Conservation (phyloP, 1,140 invertebrate species). For the Macrocentrus cingulum region DNA sequence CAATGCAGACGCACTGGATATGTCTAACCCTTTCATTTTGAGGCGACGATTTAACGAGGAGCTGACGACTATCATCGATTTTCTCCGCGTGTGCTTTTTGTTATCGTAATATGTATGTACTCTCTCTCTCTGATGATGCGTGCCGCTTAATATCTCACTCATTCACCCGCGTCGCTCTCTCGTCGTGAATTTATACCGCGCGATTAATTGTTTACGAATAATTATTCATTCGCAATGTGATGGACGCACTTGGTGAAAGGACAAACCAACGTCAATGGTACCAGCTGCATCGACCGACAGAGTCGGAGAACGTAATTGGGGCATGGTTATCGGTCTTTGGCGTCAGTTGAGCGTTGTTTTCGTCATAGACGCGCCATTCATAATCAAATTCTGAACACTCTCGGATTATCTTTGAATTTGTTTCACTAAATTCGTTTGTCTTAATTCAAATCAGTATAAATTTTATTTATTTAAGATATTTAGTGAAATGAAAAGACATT, state of each 20-base stretch:
- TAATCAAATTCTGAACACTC: slow-evolving; percentile 12
- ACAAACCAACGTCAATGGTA: neutral
- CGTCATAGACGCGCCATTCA: slow-evolving; percentile 28
- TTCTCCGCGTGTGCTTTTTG: slow-evolving; percentile 1
- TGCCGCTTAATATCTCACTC: neutral
- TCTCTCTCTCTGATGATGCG: neutral
- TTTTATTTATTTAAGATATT: too few relatives aligned
- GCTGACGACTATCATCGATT: slow-evolving; percentile 19
- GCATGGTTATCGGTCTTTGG: slow-evolving; percentile 27
- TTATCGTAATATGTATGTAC: neutral
- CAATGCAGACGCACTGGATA: neutral
- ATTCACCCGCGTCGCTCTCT: too few relatives aligned
- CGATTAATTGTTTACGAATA: slow-evolving; percentile 8
- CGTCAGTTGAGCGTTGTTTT: slow-evolving; percentile 10
- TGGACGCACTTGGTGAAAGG: slow-evolving; percentile 10
- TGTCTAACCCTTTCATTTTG: slow-evolving; percentile 3
- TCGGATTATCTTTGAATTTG: too few relatives aligned
- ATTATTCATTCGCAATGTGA: slow-evolving; percentile 3
- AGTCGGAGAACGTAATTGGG: slow-evolving; percentile 27
- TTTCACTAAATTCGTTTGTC: too few relatives aligned
- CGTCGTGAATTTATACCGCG: neutral
- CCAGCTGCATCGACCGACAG: slow-evolving; percentile 13
- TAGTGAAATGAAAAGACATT: too few relatives aligned
- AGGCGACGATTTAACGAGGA: slow-evolving; percentile 19
- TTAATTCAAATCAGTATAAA: too few relatives aligned